These are phyloP conservation scores for Geotrypetes seraphini DNA, from an alignment of 2,797 vertebrate species.

Conservation along the genomic window DNA sequence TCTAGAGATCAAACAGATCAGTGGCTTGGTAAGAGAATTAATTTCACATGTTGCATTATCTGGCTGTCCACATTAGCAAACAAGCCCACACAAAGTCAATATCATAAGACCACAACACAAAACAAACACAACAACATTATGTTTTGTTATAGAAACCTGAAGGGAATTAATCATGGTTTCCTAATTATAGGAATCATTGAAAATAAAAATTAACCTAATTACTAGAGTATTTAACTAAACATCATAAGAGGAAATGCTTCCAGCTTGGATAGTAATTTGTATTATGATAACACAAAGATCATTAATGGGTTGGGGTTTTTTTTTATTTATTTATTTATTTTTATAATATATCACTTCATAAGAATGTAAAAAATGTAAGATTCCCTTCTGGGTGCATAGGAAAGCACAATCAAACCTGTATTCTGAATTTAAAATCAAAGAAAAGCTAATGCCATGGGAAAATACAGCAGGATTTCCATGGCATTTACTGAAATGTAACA, in stretches of 20 bases:
- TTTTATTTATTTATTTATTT: too few relatives aligned
- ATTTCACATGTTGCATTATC: conserved; percentile 38
- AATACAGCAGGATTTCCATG: too few relatives aligned
- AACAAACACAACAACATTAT: conserved; percentile 34
- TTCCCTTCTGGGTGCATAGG: too few relatives aligned
- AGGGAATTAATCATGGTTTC: conserved; percentile 38
- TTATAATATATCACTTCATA: too few relatives aligned
- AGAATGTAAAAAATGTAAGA: too few relatives aligned
- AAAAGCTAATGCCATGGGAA: too few relatives aligned
- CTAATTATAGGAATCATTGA: conserved; percentile 21
- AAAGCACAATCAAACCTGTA: too few relatives aligned
- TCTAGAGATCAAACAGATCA: conserved; percentile 21
- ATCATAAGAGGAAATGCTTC: conserved; percentile 15
- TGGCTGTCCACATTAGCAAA: conserved; percentile 54
- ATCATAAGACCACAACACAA: conserved; percentile 39
- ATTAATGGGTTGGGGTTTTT: too few relatives aligned
- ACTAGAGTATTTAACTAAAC: conserved; percentile 13
- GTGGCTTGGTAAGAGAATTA: conserved; percentile 22
- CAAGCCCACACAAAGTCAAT: conserved; percentile 39
- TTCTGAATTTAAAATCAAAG: too few relatives aligned
- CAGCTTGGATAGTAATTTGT: conserved; percentile 6
- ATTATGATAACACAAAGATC: conserved; percentile 13
- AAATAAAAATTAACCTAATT: conserved; percentile 25
- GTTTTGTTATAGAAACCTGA: conserved; percentile 50
- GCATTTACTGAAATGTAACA: too few relatives aligned